phyloP scores from a whole-genome alignment of 2,888 invertebrate species.

The Chelonus formosanus region DNA sequence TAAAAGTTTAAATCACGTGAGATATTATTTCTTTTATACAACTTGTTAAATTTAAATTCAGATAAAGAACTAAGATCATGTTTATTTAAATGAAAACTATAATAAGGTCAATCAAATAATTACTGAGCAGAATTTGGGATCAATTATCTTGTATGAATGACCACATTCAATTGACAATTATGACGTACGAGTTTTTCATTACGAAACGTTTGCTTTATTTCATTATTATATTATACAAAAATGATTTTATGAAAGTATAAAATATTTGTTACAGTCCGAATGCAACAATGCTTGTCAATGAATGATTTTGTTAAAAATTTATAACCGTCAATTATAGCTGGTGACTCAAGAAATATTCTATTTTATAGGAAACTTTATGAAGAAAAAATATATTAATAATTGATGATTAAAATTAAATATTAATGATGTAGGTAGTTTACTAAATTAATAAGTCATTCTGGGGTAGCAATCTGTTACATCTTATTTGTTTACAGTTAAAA shows the following conservation, averaged over 20 bases:
- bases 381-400: too few species aligned
- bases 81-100: constrained; percentile 16
- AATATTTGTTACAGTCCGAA: constrained; percentile 52
- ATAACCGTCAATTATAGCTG: too few species aligned
- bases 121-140: constrained; percentile 47
- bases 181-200: constrained; percentile 53
- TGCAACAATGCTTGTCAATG: constrained; percentile 56
- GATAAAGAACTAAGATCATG: constrained; percentile 3
- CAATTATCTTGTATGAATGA: constrained; percentile 47
- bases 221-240: constrained; percentile 49
- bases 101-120: constrained; percentile 32
- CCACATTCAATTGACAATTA: constrained; percentile 50
- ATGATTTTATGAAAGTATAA: background rate
- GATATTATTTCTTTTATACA: constrained; percentile 19
- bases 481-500: too few species aligned
- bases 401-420: too few species aligned
- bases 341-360: too few species aligned
- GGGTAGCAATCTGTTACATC: too few species aligned
- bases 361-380: too few species aligned
- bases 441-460: too few species aligned
- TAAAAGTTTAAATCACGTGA: constrained; percentile 54
- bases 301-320: too few species aligned
- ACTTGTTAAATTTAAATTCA: background rate
- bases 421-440: too few species aligned
- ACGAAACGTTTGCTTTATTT: constrained; percentile 19